phyloP scores from a whole-genome alignment of 2,888 invertebrate genomes.

The Acholoe squamosa region DNA sequence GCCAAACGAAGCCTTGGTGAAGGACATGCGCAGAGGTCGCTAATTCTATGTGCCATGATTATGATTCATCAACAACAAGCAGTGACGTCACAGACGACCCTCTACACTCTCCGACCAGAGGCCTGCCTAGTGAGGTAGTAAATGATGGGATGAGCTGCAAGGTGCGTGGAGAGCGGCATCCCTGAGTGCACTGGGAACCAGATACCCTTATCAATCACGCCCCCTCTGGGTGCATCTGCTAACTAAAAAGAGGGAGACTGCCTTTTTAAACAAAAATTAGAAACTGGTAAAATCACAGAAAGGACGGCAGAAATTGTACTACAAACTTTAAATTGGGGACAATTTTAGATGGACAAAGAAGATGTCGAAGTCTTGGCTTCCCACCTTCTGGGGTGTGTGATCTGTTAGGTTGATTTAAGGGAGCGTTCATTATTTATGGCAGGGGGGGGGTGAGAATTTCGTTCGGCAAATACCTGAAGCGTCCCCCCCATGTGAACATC shows the following conservation, averaged over 20 bases:
- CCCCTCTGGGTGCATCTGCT: neutral
- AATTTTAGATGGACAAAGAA: neutral
- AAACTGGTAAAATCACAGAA: neutral
- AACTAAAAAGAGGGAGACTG: constrained; percentile 8
- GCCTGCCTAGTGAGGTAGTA: neutral
- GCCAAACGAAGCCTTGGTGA: too few species aligned
- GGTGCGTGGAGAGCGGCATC: neutral
- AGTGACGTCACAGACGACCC: constrained; percentile 44
- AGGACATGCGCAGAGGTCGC: too few species aligned
- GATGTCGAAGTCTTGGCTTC: too few species aligned
- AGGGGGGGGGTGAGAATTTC: too few species aligned
- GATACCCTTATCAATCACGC: constrained; percentile 55
- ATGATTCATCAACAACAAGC: constrained; percentile 17
- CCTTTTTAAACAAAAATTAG: neutral
- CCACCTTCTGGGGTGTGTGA: too few species aligned
- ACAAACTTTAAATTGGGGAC: neutral
- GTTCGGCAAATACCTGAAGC: too few species aligned
- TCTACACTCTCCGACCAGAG: neutral
- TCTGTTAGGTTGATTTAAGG: too few species aligned
- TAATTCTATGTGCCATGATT: neutral
- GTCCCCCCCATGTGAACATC: too few species aligned
- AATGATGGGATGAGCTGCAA: too few species aligned
- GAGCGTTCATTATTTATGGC: too few species aligned
- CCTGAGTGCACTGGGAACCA: constrained; percentile 15
- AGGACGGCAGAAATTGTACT: neutral